Conservation (phyloP, 2,888 invertebrate species). For the Pterostichus niger region DNA sequence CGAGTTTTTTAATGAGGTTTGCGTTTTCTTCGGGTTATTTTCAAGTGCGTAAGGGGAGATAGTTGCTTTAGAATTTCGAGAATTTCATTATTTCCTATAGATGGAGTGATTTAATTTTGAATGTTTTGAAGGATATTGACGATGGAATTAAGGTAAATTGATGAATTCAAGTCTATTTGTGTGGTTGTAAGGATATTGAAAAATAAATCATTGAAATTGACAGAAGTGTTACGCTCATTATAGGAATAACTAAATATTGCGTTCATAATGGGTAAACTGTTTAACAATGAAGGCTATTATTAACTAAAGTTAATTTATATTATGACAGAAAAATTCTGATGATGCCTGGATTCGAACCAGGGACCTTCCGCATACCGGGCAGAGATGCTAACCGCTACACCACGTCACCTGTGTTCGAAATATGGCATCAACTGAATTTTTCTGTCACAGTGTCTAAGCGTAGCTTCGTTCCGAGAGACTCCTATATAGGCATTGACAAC, state of each 20-base stretch:
- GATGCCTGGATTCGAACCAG: too few relatives aligned
- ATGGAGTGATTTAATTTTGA: conserved; percentile 37
- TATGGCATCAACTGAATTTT: too few relatives aligned
- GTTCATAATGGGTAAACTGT: too few relatives aligned
- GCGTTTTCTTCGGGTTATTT: conserved; percentile 36
- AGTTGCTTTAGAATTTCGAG: conserved; percentile 32
- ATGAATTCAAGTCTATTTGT: conserved; percentile 21
- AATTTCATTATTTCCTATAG: conserved; percentile 26
- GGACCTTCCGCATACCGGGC: too few relatives aligned
- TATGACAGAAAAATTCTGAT: too few relatives aligned
- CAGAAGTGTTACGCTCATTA: background rate
- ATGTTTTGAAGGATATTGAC: conserved; percentile 36
- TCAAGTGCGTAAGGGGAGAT: conserved; percentile 25
- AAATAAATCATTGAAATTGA: conserved; percentile 33
- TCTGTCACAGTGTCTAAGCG: too few relatives aligned
- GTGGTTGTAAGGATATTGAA: background rate
- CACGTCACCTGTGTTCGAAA: too few relatives aligned
- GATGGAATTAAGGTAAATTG: conserved; percentile 42
- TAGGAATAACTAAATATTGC: background rate
- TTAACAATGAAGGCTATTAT: too few relatives aligned
- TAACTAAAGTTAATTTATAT: too few relatives aligned
- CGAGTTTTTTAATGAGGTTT: conserved; percentile 36
- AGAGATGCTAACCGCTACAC: too few relatives aligned
- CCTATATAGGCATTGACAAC: too few relatives aligned
- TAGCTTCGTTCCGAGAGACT: too few relatives aligned